Base-by-base conservation (phyloP, 2,888 invertebrate species). In the Timema podura region DNA sequence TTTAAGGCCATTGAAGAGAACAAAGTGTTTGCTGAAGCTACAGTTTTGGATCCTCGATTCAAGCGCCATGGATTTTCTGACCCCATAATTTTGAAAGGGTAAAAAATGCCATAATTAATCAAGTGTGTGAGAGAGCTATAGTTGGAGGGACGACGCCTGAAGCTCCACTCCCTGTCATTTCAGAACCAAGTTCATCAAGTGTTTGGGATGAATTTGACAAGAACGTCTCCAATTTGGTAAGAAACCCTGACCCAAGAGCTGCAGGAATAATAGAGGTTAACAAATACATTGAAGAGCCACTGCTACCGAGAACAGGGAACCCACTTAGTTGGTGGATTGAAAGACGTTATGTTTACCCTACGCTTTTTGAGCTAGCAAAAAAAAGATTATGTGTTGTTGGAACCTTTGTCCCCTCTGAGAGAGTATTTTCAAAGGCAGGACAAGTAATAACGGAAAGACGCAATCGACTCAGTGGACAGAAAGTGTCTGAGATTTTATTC, bases 361-460 rank as follows among this genome's bases (percentile, higher is more conserved):
- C 70, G 66, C 70, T 77, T 44, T 73, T 57, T 57, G 69, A 74
- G 57, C 46, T 77, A 9, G 73, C 73, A 61, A 73, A 72, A 69
- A 72, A 72, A 68, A 67, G 73, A 64, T 75, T 75, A 66, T 75
- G 74, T 59, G 70, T 73, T 48, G 61, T 74, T 61, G 76, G 76
- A 6, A 77, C 77, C 30, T 78, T 77, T 6, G 76, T 76, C 13
- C 76, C 77, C 2, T 75, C 74, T 59, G 77, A 76, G 68, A 74
- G 76, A 65, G 70, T 76, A 59, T 76, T 77, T 68, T 77, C 77
- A 11, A 76, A 76, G 70, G 72, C 75, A 6, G 76, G 75, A 30
- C 71, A 75, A 44, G 71, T 74, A n/a, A 54, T 75, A 6, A 74
- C 71, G 48, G 75, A 77, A 16, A 72, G 74, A 68, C 61, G 75